These are phyloP conservation scores for Sapajus apella DNA, from an alignment of 2,113 vertebrate genomes.

Conservation along the genomic window DNA sequence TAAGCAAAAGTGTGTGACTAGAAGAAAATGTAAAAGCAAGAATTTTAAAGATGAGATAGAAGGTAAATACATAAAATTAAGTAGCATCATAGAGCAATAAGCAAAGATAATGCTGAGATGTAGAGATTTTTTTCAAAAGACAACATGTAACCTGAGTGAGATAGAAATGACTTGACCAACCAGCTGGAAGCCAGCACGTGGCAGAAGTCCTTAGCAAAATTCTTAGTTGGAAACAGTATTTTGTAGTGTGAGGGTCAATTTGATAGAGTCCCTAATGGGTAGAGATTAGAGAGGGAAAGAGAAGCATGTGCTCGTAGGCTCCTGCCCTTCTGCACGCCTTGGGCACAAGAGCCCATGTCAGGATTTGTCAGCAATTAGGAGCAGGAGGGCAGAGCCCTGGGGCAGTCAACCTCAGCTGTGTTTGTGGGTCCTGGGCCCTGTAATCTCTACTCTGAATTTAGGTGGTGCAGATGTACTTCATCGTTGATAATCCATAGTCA, in stretches of 20 bases:
- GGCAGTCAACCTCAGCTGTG: not conserved
- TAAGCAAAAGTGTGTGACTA: not conserved
- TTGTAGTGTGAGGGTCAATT: not conserved
- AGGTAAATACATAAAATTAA: not conserved
- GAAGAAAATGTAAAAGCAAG: not conserved
- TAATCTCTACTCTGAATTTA: not conserved
- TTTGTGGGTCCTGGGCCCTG: not conserved
- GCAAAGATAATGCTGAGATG: not conserved
- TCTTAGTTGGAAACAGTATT: not conserved
- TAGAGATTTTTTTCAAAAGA: not conserved
- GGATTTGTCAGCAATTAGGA: not conserved
- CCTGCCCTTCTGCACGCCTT: not conserved
- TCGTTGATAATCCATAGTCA: not conserved
- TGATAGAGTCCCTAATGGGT: not conserved
- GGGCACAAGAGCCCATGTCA: not conserved
- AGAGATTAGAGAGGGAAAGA: not conserved
- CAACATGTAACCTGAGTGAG: not conserved
- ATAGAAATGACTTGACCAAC: not conserved
- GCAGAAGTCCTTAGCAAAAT: constrained; percentile 1
- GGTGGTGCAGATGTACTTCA: not conserved
- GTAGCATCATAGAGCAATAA: not conserved
- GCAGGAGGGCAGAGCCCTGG: accelerated
- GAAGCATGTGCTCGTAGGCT: not conserved
- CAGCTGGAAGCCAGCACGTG: not conserved
- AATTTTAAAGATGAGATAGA: not conserved